Percentiles rank a stretch among this genome's conserved stretches.
Conservation (phyloP, 2,113 vertebrate species). For the Chiloscyllium plagiosum region DNA sequence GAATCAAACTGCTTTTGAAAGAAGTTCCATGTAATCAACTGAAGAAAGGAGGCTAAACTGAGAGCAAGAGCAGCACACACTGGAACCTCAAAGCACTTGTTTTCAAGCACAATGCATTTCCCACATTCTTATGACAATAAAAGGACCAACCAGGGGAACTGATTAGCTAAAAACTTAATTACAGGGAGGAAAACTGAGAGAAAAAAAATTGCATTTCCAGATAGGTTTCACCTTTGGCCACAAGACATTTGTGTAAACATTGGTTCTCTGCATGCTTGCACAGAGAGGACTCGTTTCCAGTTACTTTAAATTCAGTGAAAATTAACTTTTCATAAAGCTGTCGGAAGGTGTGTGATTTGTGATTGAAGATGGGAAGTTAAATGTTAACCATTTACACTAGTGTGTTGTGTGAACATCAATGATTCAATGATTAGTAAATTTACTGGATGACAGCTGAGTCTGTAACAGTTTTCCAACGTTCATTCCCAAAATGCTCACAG, state of each 20-base stretch:
- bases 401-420: background rate
- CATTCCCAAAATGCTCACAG: background rate
- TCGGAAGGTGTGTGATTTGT: constrained; percentile 35
- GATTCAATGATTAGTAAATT: constrained; percentile 1
- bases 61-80: constrained; percentile 62
- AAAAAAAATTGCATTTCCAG: constrained; percentile 40
- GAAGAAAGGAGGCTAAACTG: constrained; percentile 59
- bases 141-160: constrained; percentile 50
- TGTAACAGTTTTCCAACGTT: background rate
- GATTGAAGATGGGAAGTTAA: constrained; percentile 27
- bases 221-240: constrained; percentile 34
- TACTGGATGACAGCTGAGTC: background rate
- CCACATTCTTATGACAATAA: constrained; percentile 57
- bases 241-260: constrained; percentile 34
- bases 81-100: constrained; percentile 60
- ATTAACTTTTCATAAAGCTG: constrained; percentile 35
- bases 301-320: constrained; percentile 32
- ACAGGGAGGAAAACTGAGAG: constrained; percentile 45
- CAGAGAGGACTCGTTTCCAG: constrained; percentile 13
- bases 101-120: constrained; percentile 55
- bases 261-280: constrained; percentile 30
- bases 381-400: constrained; percentile 14
- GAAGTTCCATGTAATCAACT: constrained; percentile 66
- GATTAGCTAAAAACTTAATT: constrained; percentile 60
- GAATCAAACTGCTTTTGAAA: constrained; percentile 50